These are phyloP conservation scores for Semotilus atromaculatus DNA, from an alignment of 2,797 vertebrate species.

Conservation along the genomic window DNA sequence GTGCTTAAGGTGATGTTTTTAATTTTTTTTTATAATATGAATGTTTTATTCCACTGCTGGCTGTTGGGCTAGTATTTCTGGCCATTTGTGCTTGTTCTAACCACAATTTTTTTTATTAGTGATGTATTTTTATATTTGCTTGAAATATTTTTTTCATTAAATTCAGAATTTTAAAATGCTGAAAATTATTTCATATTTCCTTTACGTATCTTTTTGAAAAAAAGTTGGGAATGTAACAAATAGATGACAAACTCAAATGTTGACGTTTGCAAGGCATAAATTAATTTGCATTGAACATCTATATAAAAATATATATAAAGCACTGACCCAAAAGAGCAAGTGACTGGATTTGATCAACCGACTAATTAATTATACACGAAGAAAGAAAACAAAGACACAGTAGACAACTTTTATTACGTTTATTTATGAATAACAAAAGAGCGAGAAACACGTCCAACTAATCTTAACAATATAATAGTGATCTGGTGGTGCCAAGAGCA, in stretches of 20 bases:
- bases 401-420: conserved; percentile 12
- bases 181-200: not conserved
- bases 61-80: not conserved
- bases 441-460: conserved; percentile 50
- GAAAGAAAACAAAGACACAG: not conserved
- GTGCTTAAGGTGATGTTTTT: not conserved
- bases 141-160: not conserved
- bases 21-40: not conserved
- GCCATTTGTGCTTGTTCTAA: not conserved
- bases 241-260: not conserved
- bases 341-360: not conserved
- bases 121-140: not conserved
- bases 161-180: not conserved
- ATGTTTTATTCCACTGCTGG: not conserved
- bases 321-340: not conserved
- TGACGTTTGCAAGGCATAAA: not conserved
- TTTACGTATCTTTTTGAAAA: not conserved
- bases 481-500: conserved; percentile 37
- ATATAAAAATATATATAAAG: not conserved
- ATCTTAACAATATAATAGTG: conserved; percentile 24
- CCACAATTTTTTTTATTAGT: not conserved
- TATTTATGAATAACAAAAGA: conserved; percentile 74
- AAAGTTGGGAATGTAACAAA: not conserved
- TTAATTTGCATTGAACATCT: not conserved
- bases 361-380: not conserved